A percentile compares a stretch with the other conserved stretches of the same genome.
Evolutionary conservation across 1,140 invertebrate species (phyloP).

Genomic region (Homarus americanus): DNA sequence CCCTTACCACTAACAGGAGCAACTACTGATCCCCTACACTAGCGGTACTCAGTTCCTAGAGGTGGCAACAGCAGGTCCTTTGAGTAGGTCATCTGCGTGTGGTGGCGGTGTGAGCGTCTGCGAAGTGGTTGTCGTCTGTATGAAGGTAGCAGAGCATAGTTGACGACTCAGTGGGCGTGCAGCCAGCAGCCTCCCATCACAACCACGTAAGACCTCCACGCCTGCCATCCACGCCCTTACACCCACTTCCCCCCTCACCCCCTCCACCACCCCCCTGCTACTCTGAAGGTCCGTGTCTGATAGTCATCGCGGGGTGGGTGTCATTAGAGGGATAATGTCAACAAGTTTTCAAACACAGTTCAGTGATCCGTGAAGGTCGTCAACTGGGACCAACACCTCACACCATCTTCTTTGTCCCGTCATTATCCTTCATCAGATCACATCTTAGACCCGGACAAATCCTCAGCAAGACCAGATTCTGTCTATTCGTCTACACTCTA

Average conservation of each 20-base stretch:
- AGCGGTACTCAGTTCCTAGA: no score
- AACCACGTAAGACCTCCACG: background rate
- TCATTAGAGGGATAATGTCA: background rate
- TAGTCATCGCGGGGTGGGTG: background rate
- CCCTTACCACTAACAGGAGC: no score
- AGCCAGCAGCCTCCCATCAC: background rate
- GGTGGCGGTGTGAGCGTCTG: background rate
- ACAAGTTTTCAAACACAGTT: background rate
- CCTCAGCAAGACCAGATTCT: no score
- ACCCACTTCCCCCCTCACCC: background rate
- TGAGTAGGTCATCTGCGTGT: slow-evolving; percentile 1
- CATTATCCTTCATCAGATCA: no score
- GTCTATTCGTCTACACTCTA: no score
- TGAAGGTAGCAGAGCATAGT: slow-evolving; percentile 52
- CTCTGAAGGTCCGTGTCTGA: background rate
- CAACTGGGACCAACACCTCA: background rate
- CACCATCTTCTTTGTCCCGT: background rate
- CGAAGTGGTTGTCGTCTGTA: slow-evolving; percentile 59
- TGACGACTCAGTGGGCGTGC: background rate
- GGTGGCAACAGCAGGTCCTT: no score
- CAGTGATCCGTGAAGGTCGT: background rate
- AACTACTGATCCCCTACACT: no score
- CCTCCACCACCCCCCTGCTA: background rate
- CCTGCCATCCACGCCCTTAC: background rate
- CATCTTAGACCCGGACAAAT: no score